Base-by-base conservation (phyloP, 2,888 invertebrate genomes). In the Acanthosepion pharaonis region DNA sequence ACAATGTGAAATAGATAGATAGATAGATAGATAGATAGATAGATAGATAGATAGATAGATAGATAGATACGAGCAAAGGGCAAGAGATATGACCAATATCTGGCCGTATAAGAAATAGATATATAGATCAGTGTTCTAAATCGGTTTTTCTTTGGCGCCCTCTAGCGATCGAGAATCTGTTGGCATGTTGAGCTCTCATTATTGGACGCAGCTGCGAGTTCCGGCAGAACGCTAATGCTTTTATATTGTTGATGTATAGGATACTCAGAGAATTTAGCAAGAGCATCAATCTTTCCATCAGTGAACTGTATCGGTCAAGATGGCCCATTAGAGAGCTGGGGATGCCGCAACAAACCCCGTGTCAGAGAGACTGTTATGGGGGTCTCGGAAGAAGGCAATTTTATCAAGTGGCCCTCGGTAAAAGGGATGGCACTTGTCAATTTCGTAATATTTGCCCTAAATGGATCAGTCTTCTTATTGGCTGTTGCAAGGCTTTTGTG, bases 201-300 rank as follows among this genome's bases (percentile, higher is more conserved):
- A 78, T 78, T 78, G 78, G 78, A n/a, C 78, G 78, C 78, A 78
- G 78, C 78, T 78, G 78, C 78, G 78, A 78, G n/a, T 78, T 78
- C 78, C 78, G n/a, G 78, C 78, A n/a, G 78, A n/a, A 15, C 78
- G 78, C 78, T 78, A 78, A 78, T 78, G 78, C 78, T 78, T 78
- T 78, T 78, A 78, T 78, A n/a, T n/a, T 78, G n/a, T n/a, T 78
- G 78, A 78, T n/a, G 78, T n/a, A 78, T 78, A 78, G 78, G 33
- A 33, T n/a, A 33, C 15, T 15, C 78, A n/a, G 33, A 78, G 78
- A 78, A 78, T 78, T 78, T 78, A 78, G 78, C 78, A 78, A 78
- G 78, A 78, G n/a, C 78, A 78, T 78, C 78, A n/a, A 78, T 78
- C 78, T 78, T 78, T 78, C 78, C 78, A 78, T 78, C 78, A 78